Percentiles rank a stretch among this genome's conserved stretches.
Evolutionary conservation across 1,140 invertebrate species (phyloP).

Genomic region (Drosophila sucinea): DNA sequence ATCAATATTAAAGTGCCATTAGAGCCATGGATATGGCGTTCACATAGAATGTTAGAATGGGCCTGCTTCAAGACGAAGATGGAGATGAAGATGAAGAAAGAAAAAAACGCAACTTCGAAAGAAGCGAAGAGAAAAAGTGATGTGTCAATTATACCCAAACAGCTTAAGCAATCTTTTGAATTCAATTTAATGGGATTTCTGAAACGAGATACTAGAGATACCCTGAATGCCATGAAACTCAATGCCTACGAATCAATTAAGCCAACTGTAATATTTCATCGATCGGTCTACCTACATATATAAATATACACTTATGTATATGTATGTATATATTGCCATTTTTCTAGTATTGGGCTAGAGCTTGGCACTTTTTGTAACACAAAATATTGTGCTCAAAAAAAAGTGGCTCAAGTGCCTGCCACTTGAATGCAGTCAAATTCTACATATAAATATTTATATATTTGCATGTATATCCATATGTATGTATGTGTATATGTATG

Average conservation of each 20-base stretch:
- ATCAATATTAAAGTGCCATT: slow-evolving; percentile 68
- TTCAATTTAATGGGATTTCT: slow-evolving; percentile 21
- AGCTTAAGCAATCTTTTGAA: slow-evolving; percentile 19
- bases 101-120: neutral
- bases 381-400: slow-evolving; percentile 21
- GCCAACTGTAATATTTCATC: slow-evolving; percentile 9
- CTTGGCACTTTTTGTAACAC: slow-evolving; percentile 9
- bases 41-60: neutral
- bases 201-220: slow-evolving; percentile 1
- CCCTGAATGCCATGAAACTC: neutral
- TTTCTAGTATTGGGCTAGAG: slow-evolving; percentile 6
- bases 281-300: neutral
- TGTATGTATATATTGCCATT: neutral
- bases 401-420: slow-evolving; percentile 45
- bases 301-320: neutral
- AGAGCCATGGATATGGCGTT: slow-evolving; percentile 15
- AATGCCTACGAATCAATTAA: slow-evolving; percentile 15
- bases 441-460: slow-evolving; percentile 33
- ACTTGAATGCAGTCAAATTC: slow-evolving; percentile 24
- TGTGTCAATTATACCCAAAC: slow-evolving; percentile 37
- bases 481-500: neutral
- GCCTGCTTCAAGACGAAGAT: neutral
- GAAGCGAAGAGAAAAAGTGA: slow-evolving; percentile 6
- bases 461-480: neutral
- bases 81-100: too few relatives aligned